Percentiles rank a stretch among this genome's conserved stretches.
These are phyloP conservation scores for Brachynemurus nebulosus DNA, from an alignment of 2,888 invertebrate genomes.

Conservation along the genomic window DNA sequence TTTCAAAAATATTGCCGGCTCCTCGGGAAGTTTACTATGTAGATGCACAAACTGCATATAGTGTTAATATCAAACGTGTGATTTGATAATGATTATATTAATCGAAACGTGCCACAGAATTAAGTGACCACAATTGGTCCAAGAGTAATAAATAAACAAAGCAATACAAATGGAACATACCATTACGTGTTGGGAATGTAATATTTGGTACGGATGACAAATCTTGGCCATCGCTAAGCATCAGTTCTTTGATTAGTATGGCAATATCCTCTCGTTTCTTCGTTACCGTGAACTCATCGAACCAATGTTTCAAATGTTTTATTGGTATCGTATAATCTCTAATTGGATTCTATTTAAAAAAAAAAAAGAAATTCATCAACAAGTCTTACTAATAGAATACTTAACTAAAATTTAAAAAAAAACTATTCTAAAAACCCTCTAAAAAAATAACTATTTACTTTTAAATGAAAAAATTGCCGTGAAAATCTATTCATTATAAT, in stretches of 20 bases:
- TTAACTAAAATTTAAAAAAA: too few species aligned
- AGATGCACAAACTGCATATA: too few species aligned
- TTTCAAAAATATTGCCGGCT: too few species aligned
- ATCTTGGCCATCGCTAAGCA: slow-evolving; percentile 57
- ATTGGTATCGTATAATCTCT: slow-evolving; percentile 72
- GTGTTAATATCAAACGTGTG: too few species aligned
- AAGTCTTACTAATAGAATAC: too few species aligned
- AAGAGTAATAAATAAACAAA: too few species aligned
- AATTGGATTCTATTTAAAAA: slow-evolving; percentile 66
- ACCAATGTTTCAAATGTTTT: slow-evolving; percentile 72
- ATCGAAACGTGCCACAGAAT: too few species aligned
- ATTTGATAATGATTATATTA: too few species aligned
- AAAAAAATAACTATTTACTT: too few species aligned
- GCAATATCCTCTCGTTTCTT: slow-evolving; percentile 80
- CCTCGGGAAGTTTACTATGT: too few species aligned
- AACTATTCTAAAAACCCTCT: too few species aligned
- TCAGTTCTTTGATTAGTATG: slow-evolving; percentile 56
- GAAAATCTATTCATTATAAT: not conserved
- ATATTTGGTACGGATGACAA: slow-evolving; percentile 54
- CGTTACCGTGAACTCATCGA: slow-evolving; percentile 68
- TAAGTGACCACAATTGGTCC: too few species aligned
- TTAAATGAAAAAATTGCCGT: not conserved
- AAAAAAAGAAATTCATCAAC: slow-evolving; percentile 11
- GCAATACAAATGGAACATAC: slow-evolving; percentile 30
- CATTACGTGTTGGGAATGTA: slow-evolving; percentile 62